A percentile compares a stretch with the other conserved stretches of the same genome.
Evolutionary conservation across 2,113 vertebrate species (phyloP).

Genomic region (Ivindomyrus marchei): DNA sequence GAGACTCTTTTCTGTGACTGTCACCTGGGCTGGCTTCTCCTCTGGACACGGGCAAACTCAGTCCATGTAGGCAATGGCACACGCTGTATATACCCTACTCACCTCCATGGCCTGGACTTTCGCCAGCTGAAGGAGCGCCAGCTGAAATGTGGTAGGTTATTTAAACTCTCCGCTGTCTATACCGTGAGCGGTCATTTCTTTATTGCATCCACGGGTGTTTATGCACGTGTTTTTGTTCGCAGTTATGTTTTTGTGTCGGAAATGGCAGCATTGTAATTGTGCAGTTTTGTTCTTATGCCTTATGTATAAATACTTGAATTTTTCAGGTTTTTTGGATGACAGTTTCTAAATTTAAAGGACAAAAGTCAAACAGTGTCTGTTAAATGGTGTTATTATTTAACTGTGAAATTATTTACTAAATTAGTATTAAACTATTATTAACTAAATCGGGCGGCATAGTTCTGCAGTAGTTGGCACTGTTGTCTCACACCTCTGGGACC

Average conservation of each 20-base stretch:
- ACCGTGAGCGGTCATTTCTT: neutral
- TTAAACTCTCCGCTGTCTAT: conserved; percentile 17
- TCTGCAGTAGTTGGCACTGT: too few relatives aligned
- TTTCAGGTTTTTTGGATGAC: neutral
- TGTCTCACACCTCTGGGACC: too few relatives aligned
- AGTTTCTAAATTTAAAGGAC: neutral
- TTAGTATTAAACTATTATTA: too few relatives aligned
- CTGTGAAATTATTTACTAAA: neutral
- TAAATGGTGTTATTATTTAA: neutral
- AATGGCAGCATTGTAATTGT: neutral
- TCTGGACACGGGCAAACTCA: conserved; percentile 65
- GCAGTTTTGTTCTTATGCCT: neutral
- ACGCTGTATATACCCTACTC: conserved; percentile 65
- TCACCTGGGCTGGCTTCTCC: conserved; percentile 76
- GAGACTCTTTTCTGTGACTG: conserved; percentile 85
- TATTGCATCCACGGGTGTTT: neutral
- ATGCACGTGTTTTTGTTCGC: neutral
- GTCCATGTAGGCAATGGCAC: conserved; percentile 75
- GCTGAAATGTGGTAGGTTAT: conserved; percentile 72
- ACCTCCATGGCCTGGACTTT: conserved; percentile 67
- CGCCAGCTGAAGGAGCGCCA: conserved; percentile 67
- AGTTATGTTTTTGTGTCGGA: conserved; percentile 7
- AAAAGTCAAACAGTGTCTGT: neutral
- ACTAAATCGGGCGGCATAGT: too few relatives aligned
- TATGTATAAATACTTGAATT: neutral